Conservation (phyloP, 2,113 vertebrate genomes). For the Scolopax mira region DNA sequence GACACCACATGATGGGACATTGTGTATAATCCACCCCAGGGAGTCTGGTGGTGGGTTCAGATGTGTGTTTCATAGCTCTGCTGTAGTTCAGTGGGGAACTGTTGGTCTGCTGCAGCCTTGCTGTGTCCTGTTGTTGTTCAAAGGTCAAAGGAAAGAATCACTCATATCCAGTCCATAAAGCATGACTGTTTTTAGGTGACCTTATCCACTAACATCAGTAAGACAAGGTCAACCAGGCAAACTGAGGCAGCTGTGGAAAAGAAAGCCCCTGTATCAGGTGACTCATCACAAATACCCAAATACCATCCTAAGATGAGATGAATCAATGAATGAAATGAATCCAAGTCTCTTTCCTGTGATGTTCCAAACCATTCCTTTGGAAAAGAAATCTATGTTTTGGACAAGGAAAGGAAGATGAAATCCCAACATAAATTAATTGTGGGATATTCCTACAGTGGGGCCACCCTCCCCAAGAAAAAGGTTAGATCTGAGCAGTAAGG, state of each 20-base stretch:
- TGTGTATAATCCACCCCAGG: neutral
- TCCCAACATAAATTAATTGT: neutral
- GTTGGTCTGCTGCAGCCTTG: neutral
- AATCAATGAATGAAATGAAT: neutral
- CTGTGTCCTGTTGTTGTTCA: neutral
- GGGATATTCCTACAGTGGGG: too few species aligned
- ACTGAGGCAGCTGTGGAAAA: neutral
- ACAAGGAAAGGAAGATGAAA: neutral
- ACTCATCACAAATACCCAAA: neutral
- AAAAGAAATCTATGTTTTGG: neutral
- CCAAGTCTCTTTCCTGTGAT: too few species aligned
- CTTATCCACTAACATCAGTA: neutral
- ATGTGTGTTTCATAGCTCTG: neutral
- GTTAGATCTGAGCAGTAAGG: neutral
- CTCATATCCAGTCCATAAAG: neutral
- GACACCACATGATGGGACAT: neutral
- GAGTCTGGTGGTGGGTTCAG: neutral
- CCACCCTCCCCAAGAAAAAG: neutral
- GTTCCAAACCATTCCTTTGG: neutral
- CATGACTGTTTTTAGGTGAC: neutral
- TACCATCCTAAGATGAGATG: neutral
- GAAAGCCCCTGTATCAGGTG: neutral
- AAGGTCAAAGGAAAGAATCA: neutral
- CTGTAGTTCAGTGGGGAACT: fast-evolving
- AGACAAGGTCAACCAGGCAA: neutral